Percentiles rank a stretch among this genome's conserved stretches.
Conservation (phyloP, 1,140 invertebrate species). For the Listronotus bonariensis region DNA sequence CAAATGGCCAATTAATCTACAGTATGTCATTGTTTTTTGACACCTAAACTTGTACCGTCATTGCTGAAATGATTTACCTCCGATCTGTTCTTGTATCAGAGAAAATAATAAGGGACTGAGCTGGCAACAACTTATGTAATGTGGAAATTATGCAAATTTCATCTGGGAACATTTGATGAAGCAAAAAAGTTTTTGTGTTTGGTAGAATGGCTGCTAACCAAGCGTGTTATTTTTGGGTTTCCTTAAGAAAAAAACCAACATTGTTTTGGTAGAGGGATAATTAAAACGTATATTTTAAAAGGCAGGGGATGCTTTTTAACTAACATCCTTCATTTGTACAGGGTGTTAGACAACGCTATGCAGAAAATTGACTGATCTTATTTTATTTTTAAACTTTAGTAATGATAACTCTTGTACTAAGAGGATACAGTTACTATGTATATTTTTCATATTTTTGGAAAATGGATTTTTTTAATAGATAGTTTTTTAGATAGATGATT, state of each 20-base stretch:
- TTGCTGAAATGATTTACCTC: constrained; percentile 23
- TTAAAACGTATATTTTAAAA: constrained; percentile 21
- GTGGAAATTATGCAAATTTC: constrained; percentile 36
- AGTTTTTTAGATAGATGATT: too few species aligned
- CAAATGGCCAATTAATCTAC: constrained; percentile 33
- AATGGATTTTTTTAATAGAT: too few species aligned
- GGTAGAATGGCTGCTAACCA: constrained; percentile 11
- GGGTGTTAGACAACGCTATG: too few species aligned
- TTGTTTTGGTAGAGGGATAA: constrained; percentile 31
- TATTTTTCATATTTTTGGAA: too few species aligned
- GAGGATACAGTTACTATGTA: too few species aligned
- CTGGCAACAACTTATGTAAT: constrained; percentile 34
- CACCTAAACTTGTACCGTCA: constrained; percentile 33
- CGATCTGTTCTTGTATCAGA: constrained; percentile 18
- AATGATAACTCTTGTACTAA: too few species aligned
- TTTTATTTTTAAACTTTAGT: too few species aligned
- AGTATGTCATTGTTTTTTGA: constrained; percentile 25
- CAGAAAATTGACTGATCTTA: too few species aligned
- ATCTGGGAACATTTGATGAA: constrained; percentile 28
- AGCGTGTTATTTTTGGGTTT: constrained; percentile 31
- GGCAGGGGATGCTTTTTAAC: neutral
- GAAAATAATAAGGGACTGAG: constrained; percentile 26
- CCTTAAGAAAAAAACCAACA: constrained; percentile 9
- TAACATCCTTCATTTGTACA: too few species aligned
- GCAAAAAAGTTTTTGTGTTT: constrained; percentile 16